Evolutionary conservation across 2,797 vertebrate genomes (phyloP).

Genomic region (Toxotes lorentzi): DNA sequence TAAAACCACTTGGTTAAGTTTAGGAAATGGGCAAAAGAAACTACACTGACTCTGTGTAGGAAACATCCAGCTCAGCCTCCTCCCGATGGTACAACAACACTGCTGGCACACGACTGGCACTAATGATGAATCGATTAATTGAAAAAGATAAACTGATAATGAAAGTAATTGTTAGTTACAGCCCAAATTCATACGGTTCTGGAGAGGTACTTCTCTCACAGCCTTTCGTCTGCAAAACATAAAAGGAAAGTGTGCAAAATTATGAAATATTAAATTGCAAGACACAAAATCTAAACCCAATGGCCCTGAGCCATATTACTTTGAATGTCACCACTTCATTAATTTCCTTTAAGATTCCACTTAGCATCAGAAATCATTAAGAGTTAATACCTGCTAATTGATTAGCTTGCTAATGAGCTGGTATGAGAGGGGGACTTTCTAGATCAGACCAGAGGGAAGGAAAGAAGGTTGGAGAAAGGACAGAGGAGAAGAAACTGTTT

Average conservation of each 20-base stretch:
- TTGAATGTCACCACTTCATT: slow-evolving; percentile 10
- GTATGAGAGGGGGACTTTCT: not conserved
- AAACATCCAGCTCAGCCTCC: too few species aligned
- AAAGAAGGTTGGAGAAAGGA: not conserved
- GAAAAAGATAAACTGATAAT: too few species aligned
- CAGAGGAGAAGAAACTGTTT: not conserved
- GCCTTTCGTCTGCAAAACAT: not conserved
- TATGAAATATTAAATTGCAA: not conserved
- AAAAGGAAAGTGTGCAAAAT: not conserved
- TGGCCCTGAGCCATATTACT: not conserved
- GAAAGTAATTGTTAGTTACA: too few species aligned
- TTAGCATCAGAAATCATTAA: slow-evolving; percentile 17
- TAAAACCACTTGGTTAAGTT: too few species aligned
- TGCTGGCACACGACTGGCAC: too few species aligned
- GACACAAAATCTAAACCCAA: not conserved
- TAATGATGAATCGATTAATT: too few species aligned
- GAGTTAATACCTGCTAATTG: slow-evolving; percentile 34
- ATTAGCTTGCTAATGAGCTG: slow-evolving; percentile 27
- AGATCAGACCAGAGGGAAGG: not conserved
- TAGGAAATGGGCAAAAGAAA: too few species aligned
- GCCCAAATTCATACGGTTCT: too few species aligned
- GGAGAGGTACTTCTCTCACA: not conserved
- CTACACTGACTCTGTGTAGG: too few species aligned
- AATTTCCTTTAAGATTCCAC: slow-evolving; percentile 1
- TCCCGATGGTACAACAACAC: too few species aligned